These are phyloP conservation scores for Zoanthus sansibaricus DNA, from an alignment of 92 coral and sea anemone genomes.

Conservation along the genomic window DNA sequence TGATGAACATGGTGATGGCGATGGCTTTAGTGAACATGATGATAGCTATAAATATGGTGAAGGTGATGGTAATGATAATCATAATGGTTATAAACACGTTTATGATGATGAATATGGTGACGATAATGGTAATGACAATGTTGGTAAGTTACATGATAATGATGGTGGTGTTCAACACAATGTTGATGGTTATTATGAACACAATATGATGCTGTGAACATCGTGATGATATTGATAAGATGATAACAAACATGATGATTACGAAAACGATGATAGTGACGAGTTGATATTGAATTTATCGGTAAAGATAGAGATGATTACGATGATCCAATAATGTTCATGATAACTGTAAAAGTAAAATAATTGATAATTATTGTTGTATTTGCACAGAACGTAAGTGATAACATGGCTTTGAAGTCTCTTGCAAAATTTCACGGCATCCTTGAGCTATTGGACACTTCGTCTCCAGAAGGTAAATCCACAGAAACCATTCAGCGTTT, in stretches of 20 bases:
- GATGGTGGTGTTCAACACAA: too few species aligned
- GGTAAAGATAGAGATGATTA: background rate
- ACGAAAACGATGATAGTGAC: too few species aligned
- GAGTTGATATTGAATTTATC: background rate
- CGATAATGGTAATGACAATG: too few species aligned
- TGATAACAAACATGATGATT: too few species aligned
- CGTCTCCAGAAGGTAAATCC: conserved; percentile 44
- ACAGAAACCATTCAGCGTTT: too few species aligned
- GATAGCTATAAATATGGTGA: too few species aligned
- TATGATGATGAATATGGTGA: too few species aligned
- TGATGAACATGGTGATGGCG: background rate
- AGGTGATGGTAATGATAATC: too few species aligned
- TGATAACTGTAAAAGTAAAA: background rate
- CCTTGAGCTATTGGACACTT: conserved; percentile 61
- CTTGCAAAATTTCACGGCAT: conserved; percentile 80
- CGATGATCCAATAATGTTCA: background rate
- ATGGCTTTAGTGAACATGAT: background rate
- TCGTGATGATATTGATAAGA: background rate
- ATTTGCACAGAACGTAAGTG: conserved; percentile 75
- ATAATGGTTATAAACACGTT: too few species aligned
- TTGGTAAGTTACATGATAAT: background rate
- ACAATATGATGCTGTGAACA: too few species aligned
- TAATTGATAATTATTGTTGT: background rate
- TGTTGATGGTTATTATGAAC: background rate
- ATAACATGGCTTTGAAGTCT: conserved; percentile 62